Conservation (phyloP, 92 coral and sea anemone species). For the Anthopleura xanthogrammica region DNA sequence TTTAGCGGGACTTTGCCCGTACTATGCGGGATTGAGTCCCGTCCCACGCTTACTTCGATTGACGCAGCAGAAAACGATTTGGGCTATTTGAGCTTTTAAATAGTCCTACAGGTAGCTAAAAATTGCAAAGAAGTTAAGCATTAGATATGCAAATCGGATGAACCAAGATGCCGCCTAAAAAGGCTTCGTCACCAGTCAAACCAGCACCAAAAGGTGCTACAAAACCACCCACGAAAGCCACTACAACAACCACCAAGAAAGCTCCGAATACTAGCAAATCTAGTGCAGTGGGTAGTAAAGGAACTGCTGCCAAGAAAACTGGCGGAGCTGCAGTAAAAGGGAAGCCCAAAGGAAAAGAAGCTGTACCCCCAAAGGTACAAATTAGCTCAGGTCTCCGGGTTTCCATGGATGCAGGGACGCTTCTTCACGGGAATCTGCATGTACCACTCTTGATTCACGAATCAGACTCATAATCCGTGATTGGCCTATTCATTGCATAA, state of each 20-base stretch:
- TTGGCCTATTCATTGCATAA: not conserved
- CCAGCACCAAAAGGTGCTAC: conserved; percentile 44
- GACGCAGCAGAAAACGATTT: not conserved
- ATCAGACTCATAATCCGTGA: not conserved
- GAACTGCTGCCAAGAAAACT: conserved; percentile 40
- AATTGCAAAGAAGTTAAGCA: not conserved
- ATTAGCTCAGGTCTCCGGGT: not conserved
- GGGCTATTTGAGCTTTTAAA: not conserved
- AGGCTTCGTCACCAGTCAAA: conserved; percentile 53
- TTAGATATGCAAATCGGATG: not conserved
- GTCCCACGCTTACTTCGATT: too few relatives aligned
- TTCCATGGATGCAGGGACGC: conserved; percentile 41
- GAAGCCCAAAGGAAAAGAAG: conserved; percentile 57
- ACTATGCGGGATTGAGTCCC: not conserved
- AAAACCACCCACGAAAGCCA: conserved; percentile 48
- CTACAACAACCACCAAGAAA: conserved; percentile 26
- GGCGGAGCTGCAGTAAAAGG: conserved; percentile 51
- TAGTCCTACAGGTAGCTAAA: not conserved
- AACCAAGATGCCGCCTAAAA: conserved; percentile 76
- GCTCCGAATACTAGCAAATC: conserved; percentile 15
- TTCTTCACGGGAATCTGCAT: not conserved
- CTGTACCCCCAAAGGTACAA: conserved; percentile 33
- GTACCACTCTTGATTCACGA: too few relatives aligned
- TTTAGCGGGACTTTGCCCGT: not conserved
- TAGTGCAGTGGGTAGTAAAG: conserved; percentile 16